phyloP scores from a whole-genome alignment of 2,797 vertebrate genomes.

The Spheniscus humboldti region DNA sequence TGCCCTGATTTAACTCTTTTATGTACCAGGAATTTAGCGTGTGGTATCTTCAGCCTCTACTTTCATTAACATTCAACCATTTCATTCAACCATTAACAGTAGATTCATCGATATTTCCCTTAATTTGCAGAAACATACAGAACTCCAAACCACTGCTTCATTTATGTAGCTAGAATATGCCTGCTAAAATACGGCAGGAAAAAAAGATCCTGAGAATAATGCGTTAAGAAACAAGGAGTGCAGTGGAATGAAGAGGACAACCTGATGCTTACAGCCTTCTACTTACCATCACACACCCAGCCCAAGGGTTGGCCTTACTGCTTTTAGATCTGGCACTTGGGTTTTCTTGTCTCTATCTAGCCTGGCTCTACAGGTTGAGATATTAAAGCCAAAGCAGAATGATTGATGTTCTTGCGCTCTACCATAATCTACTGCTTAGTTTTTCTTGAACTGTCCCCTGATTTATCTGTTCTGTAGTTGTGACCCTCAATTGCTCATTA shows the following conservation, averaged over 20 bases:
- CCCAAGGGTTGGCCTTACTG: background rate
- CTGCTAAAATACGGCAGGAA: background rate
- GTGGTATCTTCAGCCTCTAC: background rate
- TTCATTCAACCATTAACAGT: background rate
- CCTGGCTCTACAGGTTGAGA: background rate
- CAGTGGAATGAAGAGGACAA: background rate
- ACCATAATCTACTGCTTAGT: slow-evolving; percentile 2
- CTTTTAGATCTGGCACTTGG: background rate
- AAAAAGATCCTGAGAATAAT: background rate
- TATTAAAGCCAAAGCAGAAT: background rate
- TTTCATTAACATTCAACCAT: background rate
- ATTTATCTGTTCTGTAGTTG: slow-evolving; percentile 62
- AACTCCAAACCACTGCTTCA: background rate
- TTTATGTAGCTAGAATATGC: background rate
- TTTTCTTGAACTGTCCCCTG: slow-evolving; percentile 39
- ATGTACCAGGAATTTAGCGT: background rate
- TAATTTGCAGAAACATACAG: background rate
- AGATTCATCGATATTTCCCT: background rate
- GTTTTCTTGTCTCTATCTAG: background rate
- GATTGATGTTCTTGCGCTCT: slow-evolving; percentile 33
- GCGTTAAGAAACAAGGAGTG: background rate
- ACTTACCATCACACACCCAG: background rate
- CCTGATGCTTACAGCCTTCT: background rate
- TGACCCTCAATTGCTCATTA: slow-evolving; percentile 60
- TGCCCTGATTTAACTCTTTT: background rate